Percentiles rank a stretch among this genome's conserved stretches.
Evolutionary conservation across 2,113 vertebrate species (phyloP).

Genomic region (Pomatostomus ruficeps): DNA sequence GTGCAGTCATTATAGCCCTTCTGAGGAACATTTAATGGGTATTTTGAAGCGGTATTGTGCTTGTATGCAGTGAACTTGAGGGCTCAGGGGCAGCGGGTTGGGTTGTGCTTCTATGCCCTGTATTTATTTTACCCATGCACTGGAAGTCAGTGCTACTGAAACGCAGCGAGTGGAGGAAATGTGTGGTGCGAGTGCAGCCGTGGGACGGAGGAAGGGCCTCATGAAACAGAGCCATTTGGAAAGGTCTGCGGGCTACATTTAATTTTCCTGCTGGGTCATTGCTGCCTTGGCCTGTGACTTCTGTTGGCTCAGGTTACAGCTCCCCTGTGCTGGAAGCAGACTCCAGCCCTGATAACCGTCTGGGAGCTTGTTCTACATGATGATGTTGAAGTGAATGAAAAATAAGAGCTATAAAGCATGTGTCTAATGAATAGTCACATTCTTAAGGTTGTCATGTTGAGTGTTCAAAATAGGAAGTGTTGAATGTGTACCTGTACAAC

Average conservation of each 20-base stretch:
- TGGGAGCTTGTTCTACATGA: not conserved
- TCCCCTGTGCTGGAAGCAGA: not conserved
- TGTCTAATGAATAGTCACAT: not conserved
- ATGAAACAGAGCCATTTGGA: not conserved
- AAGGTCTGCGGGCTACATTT: not conserved
- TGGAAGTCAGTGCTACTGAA: not conserved
- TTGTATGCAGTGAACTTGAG: not conserved
- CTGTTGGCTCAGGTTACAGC: slow-evolving; percentile 29
- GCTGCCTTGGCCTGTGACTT: slow-evolving; percentile 19
- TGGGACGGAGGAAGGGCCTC: not conserved
- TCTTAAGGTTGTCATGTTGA: not conserved
- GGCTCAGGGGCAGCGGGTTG: not conserved
- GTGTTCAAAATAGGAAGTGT: not conserved
- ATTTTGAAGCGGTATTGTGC: not conserved
- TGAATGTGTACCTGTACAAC: not conserved
- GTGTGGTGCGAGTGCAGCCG: not conserved
- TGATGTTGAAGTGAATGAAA: not conserved
- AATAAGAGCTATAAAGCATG: not conserved
- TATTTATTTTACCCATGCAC: fast-evolving
- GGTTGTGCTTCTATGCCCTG: fast-evolving
- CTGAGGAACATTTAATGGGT: not conserved
- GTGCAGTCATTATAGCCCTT: fast-evolving
- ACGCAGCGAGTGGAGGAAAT: not conserved
- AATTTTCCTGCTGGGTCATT: slow-evolving; percentile 56
- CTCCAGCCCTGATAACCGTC: not conserved